Evolutionary conservation across 2,797 vertebrate species (phyloP).

Genomic region (Echeneis naucrates): DNA sequence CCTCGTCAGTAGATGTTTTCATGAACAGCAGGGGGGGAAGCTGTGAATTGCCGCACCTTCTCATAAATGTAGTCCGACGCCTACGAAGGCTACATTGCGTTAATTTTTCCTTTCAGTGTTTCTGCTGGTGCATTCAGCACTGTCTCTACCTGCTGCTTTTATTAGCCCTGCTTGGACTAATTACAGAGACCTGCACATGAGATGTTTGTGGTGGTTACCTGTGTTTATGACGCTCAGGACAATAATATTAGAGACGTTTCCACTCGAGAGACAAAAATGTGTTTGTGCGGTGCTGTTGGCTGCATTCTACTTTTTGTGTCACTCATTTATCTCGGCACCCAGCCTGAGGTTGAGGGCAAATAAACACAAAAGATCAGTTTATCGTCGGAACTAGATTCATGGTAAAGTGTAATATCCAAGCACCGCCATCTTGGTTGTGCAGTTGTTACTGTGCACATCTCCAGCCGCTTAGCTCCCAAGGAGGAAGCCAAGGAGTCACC

Average conservation of each 20-base stretch:
- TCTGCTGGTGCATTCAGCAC: slow-evolving; percentile 15
- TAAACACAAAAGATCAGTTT: neutral
- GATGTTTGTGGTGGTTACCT: slow-evolving; percentile 21
- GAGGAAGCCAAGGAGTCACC: too few species aligned
- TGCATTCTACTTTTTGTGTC: neutral
- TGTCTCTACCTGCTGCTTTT: slow-evolving; percentile 39
- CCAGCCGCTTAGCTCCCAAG: too few species aligned
- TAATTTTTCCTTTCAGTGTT: slow-evolving; percentile 11
- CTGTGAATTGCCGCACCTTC: slow-evolving; percentile 6
- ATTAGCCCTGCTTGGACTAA: slow-evolving; percentile 13
- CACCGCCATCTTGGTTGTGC: too few species aligned
- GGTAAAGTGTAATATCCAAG: too few species aligned
- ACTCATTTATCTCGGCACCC: neutral
- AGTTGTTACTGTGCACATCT: too few species aligned
- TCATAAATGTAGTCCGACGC: slow-evolving; percentile 22
- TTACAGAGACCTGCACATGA: slow-evolving; percentile 38
- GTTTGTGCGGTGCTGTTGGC: neutral
- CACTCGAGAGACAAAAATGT: neutral
- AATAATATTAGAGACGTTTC: neutral
- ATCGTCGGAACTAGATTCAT: too few species aligned
- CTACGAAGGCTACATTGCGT: slow-evolving; percentile 14
- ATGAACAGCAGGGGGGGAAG: slow-evolving; percentile 38
- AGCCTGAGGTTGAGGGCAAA: neutral
- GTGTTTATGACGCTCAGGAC: neutral
- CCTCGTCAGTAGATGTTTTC: slow-evolving; percentile 33